Conservation (phyloP, 2,797 vertebrate genomes). For the Toxotes lorentzi region DNA sequence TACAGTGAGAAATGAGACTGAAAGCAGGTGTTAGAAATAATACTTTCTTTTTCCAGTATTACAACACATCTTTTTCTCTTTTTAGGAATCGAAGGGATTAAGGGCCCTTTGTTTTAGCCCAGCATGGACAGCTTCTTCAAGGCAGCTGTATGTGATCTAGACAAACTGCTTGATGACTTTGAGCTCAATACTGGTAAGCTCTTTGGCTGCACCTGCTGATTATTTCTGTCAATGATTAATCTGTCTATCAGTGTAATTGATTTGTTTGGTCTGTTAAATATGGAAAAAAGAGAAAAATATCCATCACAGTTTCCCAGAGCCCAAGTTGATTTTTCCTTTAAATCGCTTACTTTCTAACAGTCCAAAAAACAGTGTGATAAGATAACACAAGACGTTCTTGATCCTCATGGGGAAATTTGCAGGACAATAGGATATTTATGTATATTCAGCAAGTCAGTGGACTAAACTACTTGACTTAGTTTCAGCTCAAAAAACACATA, state of each 20-base stretch:
- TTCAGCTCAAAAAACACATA: not conserved
- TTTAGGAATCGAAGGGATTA: constrained; percentile 49
- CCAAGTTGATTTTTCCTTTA: too few relatives aligned
- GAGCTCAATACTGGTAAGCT: constrained; percentile 92
- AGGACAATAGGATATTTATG: too few relatives aligned
- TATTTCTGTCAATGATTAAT: not conserved
- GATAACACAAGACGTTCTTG: too few relatives aligned
- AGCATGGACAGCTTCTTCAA: constrained; percentile 99
- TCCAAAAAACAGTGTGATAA: too few relatives aligned
- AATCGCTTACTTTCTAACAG: too few relatives aligned
- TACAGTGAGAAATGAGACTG: not conserved
- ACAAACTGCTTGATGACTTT: constrained; percentile 98
- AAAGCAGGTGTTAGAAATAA: not conserved
- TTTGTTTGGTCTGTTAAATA: not conserved
- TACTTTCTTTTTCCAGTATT: not conserved
- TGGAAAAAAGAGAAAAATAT: too few relatives aligned
- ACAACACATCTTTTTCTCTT: not conserved
- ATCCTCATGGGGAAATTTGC: too few relatives aligned
- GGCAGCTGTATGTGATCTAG: constrained; percentile 96
- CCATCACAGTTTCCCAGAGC: too few relatives aligned
- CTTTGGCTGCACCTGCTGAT: not conserved
- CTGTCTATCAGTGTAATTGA: not conserved
- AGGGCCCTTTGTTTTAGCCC: constrained; percentile 50
- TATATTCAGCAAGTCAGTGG: too few relatives aligned
- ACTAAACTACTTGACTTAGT: too few relatives aligned